These are phyloP conservation scores for Lithosia quadra DNA, from an alignment of 2,888 invertebrate genomes.

Conservation along the genomic window DNA sequence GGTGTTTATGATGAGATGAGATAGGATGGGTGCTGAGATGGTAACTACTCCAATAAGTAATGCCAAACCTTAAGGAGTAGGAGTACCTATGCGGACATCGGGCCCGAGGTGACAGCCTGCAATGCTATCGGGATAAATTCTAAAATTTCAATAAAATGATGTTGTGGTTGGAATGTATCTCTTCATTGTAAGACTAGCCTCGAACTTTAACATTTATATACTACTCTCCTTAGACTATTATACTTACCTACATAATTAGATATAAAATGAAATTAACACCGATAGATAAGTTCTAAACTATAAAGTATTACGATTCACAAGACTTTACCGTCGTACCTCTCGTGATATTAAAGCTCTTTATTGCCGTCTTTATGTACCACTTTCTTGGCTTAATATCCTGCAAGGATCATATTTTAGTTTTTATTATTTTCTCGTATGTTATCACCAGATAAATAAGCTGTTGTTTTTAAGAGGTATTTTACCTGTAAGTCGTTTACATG, in stretches of 20 bases:
- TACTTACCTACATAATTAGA: background rate
- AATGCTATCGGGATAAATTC: no score
- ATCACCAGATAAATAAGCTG: constrained; percentile 11
- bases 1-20: constrained; percentile 49
- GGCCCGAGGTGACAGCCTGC: no score
- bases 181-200: constrained; percentile 11
- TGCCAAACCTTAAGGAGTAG: no score
- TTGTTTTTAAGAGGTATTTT: background rate
- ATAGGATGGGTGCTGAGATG: no score
- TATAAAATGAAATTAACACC: background rate
- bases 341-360: constrained; percentile 18
- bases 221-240: background rate
- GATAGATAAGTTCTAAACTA: constrained; percentile 9
- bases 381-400: constrained; percentile 11
- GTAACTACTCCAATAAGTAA: no score
- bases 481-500: background rate
- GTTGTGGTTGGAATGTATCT: no score
- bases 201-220: background rate
- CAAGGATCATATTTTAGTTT: constrained; percentile 14
- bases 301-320: constrained; percentile 8
- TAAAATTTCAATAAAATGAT: no score
- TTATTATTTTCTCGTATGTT: constrained; percentile 16
- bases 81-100: no score
- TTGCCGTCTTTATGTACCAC: constrained; percentile 14
- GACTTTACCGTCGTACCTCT: constrained; percentile 5